Evolutionary conservation across 2,113 vertebrate species (phyloP).

Genomic region (Sylvilagus bachmani): DNA sequence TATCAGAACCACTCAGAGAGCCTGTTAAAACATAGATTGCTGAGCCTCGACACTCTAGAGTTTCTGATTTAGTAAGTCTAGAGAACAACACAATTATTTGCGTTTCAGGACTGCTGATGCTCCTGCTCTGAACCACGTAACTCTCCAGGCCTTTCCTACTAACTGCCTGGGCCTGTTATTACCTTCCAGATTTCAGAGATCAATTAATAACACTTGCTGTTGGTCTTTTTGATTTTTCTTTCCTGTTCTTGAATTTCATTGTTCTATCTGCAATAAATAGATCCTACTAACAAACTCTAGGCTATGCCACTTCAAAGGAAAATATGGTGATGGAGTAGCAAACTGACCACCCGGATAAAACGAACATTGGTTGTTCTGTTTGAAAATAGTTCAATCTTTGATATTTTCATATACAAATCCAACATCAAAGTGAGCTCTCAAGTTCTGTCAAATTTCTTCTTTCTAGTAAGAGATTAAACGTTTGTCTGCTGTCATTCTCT

Average conservation of each 20-base stretch:
- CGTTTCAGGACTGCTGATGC: neutral
- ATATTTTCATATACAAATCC: constrained; percentile 86
- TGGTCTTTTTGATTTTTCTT: constrained; percentile 67
- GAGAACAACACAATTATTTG: neutral
- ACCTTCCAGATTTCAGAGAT: constrained; percentile 50
- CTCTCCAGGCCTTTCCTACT: neutral
- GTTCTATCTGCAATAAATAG: constrained; percentile 58
- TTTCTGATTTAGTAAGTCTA: neutral
- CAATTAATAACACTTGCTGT: constrained; percentile 61
- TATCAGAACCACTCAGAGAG: neutral
- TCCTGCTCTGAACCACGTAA: neutral
- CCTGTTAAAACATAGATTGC: neutral
- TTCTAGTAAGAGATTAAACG: constrained; percentile 87
- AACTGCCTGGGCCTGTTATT: neutral
- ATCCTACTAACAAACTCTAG: constrained; percentile 51
- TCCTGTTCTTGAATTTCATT: constrained; percentile 71
- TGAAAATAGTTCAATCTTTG: constrained; percentile 85
- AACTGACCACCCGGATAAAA: constrained; percentile 77
- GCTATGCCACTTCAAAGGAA: constrained; percentile 86
- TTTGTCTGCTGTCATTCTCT: constrained; percentile 86
- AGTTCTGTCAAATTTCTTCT: constrained; percentile 85
- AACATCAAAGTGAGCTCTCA: constrained; percentile 87
- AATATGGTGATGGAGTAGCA: constrained; percentile 72
- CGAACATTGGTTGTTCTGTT: constrained; percentile 80
- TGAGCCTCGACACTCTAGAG: neutral